A percentile compares a stretch with the other conserved stretches of the same genome.
Conservation (phyloP, 2,113 vertebrate species). For the Halcyon malimbica region DNA sequence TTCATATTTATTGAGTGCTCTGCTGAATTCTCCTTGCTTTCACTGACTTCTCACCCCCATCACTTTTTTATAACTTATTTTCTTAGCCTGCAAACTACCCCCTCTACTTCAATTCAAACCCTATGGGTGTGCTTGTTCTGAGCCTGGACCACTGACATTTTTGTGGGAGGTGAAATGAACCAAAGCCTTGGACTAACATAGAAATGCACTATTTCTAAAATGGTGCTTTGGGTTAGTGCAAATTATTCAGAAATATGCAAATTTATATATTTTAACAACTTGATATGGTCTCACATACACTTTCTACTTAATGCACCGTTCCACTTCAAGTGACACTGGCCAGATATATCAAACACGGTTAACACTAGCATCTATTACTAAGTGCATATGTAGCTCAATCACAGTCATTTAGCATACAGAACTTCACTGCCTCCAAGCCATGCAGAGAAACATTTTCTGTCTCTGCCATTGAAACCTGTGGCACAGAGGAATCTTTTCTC, state of each 20-base stretch:
- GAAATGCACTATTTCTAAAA: constrained; percentile 27
- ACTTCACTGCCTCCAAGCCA: background rate
- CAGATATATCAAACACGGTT: constrained; percentile 1
- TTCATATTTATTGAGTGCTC: background rate
- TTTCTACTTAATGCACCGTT: background rate
- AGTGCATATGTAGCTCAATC: background rate
- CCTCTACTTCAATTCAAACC: background rate
- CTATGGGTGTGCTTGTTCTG: background rate
- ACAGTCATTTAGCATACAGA: background rate
- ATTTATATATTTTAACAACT: background rate
- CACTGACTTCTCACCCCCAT: background rate
- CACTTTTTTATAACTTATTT: background rate
- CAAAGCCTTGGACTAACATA: constrained; percentile 5
- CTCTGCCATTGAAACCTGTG: background rate
- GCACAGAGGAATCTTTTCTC: background rate
- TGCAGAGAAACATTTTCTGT: background rate
- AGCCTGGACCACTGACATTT: background rate
- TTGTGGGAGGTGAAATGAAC: constrained; percentile 11
- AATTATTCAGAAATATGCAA: constrained; percentile 33
- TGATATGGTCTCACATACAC: background rate
- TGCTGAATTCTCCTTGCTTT: background rate
- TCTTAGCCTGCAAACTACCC: background rate
- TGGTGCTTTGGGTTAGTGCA: background rate
- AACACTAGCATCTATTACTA: background rate
- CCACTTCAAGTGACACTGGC: background rate